A percentile compares a stretch with the other conserved stretches of the same genome.
phyloP scores from a whole-genome alignment of 2,113 vertebrate genomes.

The Stigmatopora nigra region DNA sequence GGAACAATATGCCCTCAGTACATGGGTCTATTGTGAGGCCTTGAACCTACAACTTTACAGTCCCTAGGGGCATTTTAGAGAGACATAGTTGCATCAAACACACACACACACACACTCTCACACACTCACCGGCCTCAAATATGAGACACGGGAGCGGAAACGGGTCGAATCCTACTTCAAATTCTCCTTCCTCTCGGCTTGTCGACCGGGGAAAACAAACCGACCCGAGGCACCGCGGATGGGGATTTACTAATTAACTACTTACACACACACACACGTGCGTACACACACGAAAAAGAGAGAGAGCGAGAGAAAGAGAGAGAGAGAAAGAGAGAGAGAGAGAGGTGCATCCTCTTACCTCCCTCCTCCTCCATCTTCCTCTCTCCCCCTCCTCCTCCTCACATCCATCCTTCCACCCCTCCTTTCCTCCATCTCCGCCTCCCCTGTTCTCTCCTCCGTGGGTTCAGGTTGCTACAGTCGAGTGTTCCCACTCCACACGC shows the following conservation, averaged over 20 bases:
- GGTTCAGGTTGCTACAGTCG: constrained; percentile 59
- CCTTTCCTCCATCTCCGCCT: constrained; percentile 23
- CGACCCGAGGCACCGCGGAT: constrained; percentile 76
- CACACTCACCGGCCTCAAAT: constrained; percentile 59
- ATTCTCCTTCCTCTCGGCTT: constrained; percentile 81
- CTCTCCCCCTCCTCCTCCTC: constrained; percentile 26
- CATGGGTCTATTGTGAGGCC: background rate
- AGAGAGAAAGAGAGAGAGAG: constrained; percentile 18
- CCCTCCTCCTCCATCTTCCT: constrained; percentile 38
- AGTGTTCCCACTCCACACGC: constrained; percentile 61
- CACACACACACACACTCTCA: constrained; percentile 30
- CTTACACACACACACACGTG: constrained; percentile 46
- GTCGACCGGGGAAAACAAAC: constrained; percentile 82
- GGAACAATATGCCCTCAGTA: background rate
- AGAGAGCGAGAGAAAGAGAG: constrained; percentile 12
- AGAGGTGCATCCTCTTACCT: constrained; percentile 54
- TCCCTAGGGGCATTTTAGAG: background rate
- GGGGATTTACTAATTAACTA: constrained; percentile 80
- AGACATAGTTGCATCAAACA: background rate
- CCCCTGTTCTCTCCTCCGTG: constrained; percentile 54
- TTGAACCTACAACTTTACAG: background rate
- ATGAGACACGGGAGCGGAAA: constrained; percentile 77
- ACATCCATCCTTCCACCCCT: constrained; percentile 53
- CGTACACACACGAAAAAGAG: constrained; percentile 11
- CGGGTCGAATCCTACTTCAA: constrained; percentile 83